A percentile compares a stretch with the other conserved stretches of the same genome.
Evolutionary conservation across 2,888 invertebrate species (phyloP).

Genomic region (Hymenopus coronatus): DNA sequence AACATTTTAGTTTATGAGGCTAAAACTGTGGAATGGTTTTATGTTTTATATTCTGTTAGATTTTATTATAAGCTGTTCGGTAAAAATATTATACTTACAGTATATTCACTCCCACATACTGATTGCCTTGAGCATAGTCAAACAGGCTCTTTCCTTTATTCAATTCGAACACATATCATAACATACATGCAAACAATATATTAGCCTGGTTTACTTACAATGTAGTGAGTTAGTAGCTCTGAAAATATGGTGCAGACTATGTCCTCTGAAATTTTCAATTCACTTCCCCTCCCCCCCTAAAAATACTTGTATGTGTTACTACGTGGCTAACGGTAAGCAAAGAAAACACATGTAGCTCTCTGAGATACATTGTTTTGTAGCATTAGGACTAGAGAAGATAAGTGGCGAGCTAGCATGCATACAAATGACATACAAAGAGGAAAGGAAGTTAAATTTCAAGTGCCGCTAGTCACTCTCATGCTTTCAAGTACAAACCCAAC

Average conservation of each 20-base stretch:
- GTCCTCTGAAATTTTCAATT: no score
- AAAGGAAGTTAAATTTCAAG: not conserved
- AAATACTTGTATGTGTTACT: not conserved
- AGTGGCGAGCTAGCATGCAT: not conserved
- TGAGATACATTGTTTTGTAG: not conserved
- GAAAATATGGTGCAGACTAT: not conserved
- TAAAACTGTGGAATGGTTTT: no score
- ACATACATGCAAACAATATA: not conserved
- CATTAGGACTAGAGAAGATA: not conserved
- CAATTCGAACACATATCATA: not conserved
- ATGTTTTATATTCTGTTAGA: no score
- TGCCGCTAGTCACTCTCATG: not conserved
- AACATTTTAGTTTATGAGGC: no score
- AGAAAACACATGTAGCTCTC: not conserved
- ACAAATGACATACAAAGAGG: not conserved
- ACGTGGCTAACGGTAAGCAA: not conserved
- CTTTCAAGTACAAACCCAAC: not conserved
- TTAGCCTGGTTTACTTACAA: not conserved
- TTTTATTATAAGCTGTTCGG: no score
- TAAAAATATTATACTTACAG: no score
- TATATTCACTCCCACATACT: no score
- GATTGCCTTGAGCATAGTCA: no score
- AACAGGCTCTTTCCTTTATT: not conserved
- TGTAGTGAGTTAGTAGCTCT: not conserved
- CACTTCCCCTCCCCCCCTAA: not conserved